These are phyloP conservation scores for Phylloscopus trochilus DNA, from an alignment of 2,113 vertebrate species.

Conservation along the genomic window DNA sequence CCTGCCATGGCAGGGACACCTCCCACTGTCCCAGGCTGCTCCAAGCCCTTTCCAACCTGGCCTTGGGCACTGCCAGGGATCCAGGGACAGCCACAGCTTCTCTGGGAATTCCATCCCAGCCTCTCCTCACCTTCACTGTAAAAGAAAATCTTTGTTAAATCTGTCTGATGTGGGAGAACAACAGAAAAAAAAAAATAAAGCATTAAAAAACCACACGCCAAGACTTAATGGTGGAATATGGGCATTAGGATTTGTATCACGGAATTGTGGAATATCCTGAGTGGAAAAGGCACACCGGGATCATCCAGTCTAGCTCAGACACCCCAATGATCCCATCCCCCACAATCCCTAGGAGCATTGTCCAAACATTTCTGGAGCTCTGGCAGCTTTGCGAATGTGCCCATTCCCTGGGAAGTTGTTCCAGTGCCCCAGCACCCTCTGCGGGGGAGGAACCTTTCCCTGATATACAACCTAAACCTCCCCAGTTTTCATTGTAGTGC, in stretches of 20 bases:
- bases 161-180: not conserved
- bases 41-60: not conserved
- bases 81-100: not conserved
- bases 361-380: not conserved
- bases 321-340: not conserved
- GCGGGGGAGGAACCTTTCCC: not conserved
- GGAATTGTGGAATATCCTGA: not conserved
- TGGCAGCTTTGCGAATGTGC: not conserved
- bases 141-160: not conserved
- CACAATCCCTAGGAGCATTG: not conserved
- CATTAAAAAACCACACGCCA: not conserved
- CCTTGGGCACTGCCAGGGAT: not conserved
- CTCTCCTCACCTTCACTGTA: accelerated
- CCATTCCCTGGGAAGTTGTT: not conserved
- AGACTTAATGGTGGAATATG: not conserved
- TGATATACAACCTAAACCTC: not conserved
- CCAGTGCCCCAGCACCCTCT: not conserved
- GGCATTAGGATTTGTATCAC: not conserved
- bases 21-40: accelerated
- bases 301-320: not conserved
- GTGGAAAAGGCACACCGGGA: not conserved
- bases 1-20: not conserved
- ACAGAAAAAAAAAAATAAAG: no score
- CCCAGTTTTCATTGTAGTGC: not conserved
- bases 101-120: accelerated